Evolutionary conservation across 1,140 invertebrate species (phyloP).

Genomic region (Leptonema lineaticorne): DNA sequence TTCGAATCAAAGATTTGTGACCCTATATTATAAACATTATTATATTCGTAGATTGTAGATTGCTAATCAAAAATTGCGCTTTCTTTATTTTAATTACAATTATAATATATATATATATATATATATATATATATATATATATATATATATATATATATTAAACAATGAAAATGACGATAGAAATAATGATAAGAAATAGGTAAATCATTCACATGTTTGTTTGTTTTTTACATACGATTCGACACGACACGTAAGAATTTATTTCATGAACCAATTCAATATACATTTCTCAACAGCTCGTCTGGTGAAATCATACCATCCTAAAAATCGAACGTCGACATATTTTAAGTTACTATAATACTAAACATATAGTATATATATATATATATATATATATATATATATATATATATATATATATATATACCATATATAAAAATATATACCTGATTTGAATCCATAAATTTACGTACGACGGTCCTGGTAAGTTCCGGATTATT

Average conservation of each 20-base stretch:
- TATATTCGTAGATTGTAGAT: not conserved
- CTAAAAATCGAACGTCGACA: constrained; percentile 23
- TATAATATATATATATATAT: too few relatives aligned
- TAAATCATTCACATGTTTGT: too few relatives aligned
- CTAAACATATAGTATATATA: too few relatives aligned
- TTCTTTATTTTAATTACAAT: not conserved
- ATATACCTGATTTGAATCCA: constrained; percentile 58
- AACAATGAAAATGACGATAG: not conserved
- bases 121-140: too few relatives aligned
- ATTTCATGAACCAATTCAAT: constrained; percentile 23
- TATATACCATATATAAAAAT: too few relatives aligned
- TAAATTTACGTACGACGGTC: constrained; percentile 58
- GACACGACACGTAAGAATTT: not conserved
- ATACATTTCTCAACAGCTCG: constrained; percentile 35
- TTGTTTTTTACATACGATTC: not conserved
- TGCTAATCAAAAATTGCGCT: not conserved
- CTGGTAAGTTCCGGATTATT: constrained; percentile 59
- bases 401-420: not conserved
- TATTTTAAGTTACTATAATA: not conserved
- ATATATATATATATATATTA: not conserved
- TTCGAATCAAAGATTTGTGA: not conserved
- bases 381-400: not conserved
- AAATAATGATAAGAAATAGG: constrained; percentile 3
- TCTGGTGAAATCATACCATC: constrained; percentile 37
- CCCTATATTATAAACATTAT: not conserved